These are phyloP conservation scores for Acomys russatus DNA, from an alignment of 2,797 vertebrate species.

Conservation along the genomic window DNA sequence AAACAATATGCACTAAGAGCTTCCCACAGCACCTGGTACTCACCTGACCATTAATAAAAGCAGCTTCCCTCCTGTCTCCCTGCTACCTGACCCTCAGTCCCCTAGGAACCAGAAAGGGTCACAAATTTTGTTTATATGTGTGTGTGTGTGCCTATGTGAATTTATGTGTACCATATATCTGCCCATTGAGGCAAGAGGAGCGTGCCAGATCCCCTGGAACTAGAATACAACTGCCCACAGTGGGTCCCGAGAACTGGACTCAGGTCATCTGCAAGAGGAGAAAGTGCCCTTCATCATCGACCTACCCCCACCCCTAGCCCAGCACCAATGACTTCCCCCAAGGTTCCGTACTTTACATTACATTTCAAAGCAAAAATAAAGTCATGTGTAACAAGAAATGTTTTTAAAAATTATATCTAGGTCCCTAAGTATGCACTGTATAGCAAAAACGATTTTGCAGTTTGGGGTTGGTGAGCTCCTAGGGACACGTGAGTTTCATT, in stretches of 20 bases:
- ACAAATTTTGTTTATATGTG: not conserved
- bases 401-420: not conserved
- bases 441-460: not conserved
- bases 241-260: not conserved
- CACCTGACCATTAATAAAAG: not conserved
- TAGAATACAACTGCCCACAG: not conserved
- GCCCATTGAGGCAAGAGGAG: not conserved
- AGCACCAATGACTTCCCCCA: too few species aligned
- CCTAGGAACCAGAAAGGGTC: not conserved
- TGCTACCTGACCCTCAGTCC: not conserved
- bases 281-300: not conserved
- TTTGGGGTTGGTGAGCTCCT: not conserved
- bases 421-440: not conserved
- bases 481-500: not conserved
- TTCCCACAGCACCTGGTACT: not conserved
- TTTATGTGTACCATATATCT: not conserved
- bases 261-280: not conserved
- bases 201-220: not conserved
- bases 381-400: not conserved
- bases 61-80: not conserved
- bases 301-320: not conserved
- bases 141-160: not conserved
- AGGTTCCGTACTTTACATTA: not conserved
- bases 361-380: constrained; percentile 1
- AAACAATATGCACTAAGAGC: not conserved